Evolutionary conservation across 2,113 vertebrate species (phyloP), one percentile per base, ranked within the genome.

Genomic region (Piliocolobus tephrosceles): DNA sequence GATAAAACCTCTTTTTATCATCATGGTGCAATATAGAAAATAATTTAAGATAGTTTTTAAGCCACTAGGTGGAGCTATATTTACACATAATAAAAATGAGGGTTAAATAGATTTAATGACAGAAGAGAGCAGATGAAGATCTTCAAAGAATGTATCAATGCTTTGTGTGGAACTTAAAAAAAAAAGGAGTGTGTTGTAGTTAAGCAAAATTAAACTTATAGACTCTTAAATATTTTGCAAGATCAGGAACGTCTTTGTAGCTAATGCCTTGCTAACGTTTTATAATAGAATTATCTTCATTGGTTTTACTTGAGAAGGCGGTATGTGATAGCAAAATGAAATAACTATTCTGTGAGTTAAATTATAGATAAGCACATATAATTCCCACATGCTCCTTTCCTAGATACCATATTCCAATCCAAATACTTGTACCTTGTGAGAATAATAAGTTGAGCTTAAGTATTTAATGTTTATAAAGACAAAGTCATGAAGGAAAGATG

Each of bases 21-120:
- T 66, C 0, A 3, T 68, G 32, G 52, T 43, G 4, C 20, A 35
- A 1, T 40, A 57, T 17, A 81, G 50, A 64, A 95, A 90, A 96
- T 89, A 90, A n/a, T n/a, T 72, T 23, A 83, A 86, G 25, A 35
- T 80, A 50, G 23, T 75, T 90, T 95, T 85, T 27, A 79, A 95
- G 50, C 97, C 98, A 98, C 97, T 91, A 98, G 98, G 38, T 98
- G 98, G 98, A 91, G 98, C 96, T 94, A 8, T 94, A 43, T 40
- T 64, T 75, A 13, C 47, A 84, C 1, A 16, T 94, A 92, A 55
- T 95, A 76, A 87, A 97, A 88, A 55, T 91, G 7, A 3, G 83
- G 18, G 17, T 86, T 76, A 85, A 72, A 50, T 86, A 70, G 25
- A 14, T 83, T 35, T 43, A 32, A 14, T 87, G 90, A 27, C 32